Base-by-base conservation (phyloP, 1,140 invertebrate species). In the Telenomus remus region DNA sequence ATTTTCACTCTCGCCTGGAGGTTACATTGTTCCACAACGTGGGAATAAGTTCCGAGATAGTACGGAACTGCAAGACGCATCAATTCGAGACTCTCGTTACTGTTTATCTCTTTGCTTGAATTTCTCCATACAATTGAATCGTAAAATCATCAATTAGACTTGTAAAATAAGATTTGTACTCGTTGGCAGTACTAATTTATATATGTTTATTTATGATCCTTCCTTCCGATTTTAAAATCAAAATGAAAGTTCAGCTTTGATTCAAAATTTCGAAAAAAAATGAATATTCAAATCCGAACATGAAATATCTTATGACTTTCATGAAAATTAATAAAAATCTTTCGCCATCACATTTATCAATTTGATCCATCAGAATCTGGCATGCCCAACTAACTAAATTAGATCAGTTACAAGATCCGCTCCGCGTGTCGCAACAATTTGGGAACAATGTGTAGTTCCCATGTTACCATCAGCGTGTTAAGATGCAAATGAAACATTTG, bases 401-500 rank as follows among this genome's bases (percentile, higher is more conserved):
- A 27, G 19, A 27, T 27, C 19, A 27, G 19, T 27, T 27, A 27
- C 19, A 27, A 27, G 19, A 27, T 27, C 19, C 19, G 19, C 6
- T 1, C 19, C 6, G 6, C 6, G 19, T 27, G 19, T 27, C 19
- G 19, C 19, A 27, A 27, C 7, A 37, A 50, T 50, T 50, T 27
- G 13, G 13, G 35, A 50, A 50, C 49, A 50, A 50, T 50, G 10
- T 13, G 0, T 35, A 34, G 27, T 50, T 50, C 49, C 34, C 49
- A 50, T 50, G n/a, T n/a, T 35, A 50, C 27, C 49, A 14, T 8
- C 11, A 35, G 1, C 2, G 6, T 27, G 19, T 35, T 50, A 12
- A 34, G 13, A 13, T 13, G 14, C 16, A 14, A 50, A 50, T 35
- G 49, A 35, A 50, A 35, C 33, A 50, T 19, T 14, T 50, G 11